A percentile compares a stretch with the other conserved stretches of the same genome.
Conservation (phyloP, 1,140 invertebrate genomes). For the Mizuhopecten yessoensis region DNA sequence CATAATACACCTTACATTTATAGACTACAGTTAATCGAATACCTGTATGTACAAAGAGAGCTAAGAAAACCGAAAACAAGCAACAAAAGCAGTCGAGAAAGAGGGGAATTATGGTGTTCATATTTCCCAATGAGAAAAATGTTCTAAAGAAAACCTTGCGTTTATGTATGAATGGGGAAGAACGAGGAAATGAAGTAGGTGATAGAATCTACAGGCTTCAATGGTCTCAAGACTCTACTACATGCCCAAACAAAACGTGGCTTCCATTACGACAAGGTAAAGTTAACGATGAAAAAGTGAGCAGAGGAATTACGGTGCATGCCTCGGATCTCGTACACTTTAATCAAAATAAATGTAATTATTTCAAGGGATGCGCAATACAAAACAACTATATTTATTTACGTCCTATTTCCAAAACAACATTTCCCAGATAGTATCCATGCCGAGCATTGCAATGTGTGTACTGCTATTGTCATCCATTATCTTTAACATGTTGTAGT, state of each 20-base stretch:
- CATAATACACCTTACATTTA: not conserved
- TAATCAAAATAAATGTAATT: not conserved
- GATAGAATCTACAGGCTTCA: no score
- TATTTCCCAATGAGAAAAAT: not conserved
- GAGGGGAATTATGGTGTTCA: not conserved
- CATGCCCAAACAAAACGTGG: slow-evolving; percentile 36
- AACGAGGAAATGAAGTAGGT: no score
- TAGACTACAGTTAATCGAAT: not conserved
- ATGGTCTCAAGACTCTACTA: no score
- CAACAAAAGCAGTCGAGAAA: not conserved
- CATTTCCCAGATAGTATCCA: not conserved
- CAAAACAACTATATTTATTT: not conserved
- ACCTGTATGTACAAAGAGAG: not conserved
- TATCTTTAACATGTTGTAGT: no score
- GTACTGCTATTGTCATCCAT: not conserved
- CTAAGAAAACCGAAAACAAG: not conserved
- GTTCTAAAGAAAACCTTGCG: not conserved
- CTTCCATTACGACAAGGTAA: not conserved
- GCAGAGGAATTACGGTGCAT: not conserved
- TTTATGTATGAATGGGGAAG: not conserved
- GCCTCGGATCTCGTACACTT: not conserved
- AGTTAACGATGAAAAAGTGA: not conserved
- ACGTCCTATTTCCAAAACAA: not conserved
- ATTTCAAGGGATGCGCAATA: not conserved
- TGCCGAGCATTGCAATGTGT: not conserved